Conservation (phyloP, 1,140 invertebrate species). For the Leucophenga varia region DNA sequence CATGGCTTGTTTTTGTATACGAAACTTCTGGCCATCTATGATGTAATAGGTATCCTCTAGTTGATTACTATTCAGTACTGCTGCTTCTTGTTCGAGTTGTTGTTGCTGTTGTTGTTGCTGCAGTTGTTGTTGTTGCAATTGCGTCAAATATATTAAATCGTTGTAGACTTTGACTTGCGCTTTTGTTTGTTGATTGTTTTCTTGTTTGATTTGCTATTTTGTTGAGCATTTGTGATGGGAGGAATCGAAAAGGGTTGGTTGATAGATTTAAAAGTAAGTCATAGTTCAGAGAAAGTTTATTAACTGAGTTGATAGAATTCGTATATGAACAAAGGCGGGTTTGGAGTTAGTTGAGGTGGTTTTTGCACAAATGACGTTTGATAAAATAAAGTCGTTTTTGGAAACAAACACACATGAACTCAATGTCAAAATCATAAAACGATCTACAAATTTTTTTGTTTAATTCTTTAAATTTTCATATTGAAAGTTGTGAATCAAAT, state of each 20-base stretch:
- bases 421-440: too few species aligned
- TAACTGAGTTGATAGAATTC: too few species aligned
- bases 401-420: too few species aligned
- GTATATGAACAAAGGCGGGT: too few species aligned
- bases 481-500: too few species aligned
- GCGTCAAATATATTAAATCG: conserved; percentile 49
- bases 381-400: too few species aligned
- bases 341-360: too few species aligned
- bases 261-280: conserved; percentile 17
- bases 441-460: too few species aligned
- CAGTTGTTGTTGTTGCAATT: conserved; percentile 33
- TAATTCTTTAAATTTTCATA: too few species aligned
- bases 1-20: conserved; percentile 37
- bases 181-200: conserved; percentile 40
- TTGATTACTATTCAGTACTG: conserved; percentile 12
- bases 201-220: conserved; percentile 53
- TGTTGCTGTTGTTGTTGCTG: conserved; percentile 36
- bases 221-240: too few species aligned
- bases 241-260: conserved; percentile 42
- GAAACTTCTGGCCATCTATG: conserved; percentile 39
- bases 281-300: too few species aligned
- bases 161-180: conserved; percentile 50
- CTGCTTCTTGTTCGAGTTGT: conserved; percentile 4
- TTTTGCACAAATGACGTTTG: too few species aligned
- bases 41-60: conserved; percentile 37